Percentiles rank a stretch among this genome's conserved stretches.
Evolutionary conservation across 2,888 invertebrate species (phyloP).

Genomic region (Cheilosia soror): DNA sequence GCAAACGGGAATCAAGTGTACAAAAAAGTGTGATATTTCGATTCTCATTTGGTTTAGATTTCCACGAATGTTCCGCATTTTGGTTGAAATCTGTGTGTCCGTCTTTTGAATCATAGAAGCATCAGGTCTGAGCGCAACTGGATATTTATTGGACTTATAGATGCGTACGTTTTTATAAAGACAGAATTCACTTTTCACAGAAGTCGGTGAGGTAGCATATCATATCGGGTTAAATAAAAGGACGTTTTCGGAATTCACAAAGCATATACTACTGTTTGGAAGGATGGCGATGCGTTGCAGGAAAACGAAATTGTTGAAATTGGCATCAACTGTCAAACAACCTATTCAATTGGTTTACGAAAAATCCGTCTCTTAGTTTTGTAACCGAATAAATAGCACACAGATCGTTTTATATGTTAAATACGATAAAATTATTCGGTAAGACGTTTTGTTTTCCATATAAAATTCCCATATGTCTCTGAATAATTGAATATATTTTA

Average conservation of each 20-base stretch:
- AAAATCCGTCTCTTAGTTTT: too few species aligned
- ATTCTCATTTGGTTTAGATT: constrained; percentile 51
- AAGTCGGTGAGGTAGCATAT: neutral
- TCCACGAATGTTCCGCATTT: constrained; percentile 50
- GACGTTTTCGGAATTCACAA: neutral
- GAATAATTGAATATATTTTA: too few species aligned
- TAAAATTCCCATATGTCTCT: too few species aligned
- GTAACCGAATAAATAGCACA: too few species aligned
- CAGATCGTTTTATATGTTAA: too few species aligned
- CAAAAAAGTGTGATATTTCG: constrained; percentile 60
- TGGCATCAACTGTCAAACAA: too few species aligned
- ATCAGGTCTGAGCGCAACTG: constrained; percentile 53
- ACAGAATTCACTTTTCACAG: constrained; percentile 17
- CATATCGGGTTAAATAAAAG: neutral
- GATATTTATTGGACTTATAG: constrained; percentile 29
- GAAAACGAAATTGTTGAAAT: too few species aligned
- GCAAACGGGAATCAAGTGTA: constrained; percentile 23
- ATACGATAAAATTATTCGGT: too few species aligned
- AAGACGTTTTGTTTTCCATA: too few species aligned
- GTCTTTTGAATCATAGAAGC: constrained; percentile 31
- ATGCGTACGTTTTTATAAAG: constrained; percentile 1
- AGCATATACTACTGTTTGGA: constrained; percentile 7
- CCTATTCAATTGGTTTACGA: too few species aligned
- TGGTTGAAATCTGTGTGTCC: constrained; percentile 11
- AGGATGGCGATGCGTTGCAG: too few species aligned